These are phyloP conservation scores for Struthidea cinerea DNA, from an alignment of 2,113 vertebrate species.

Conservation along the genomic window DNA sequence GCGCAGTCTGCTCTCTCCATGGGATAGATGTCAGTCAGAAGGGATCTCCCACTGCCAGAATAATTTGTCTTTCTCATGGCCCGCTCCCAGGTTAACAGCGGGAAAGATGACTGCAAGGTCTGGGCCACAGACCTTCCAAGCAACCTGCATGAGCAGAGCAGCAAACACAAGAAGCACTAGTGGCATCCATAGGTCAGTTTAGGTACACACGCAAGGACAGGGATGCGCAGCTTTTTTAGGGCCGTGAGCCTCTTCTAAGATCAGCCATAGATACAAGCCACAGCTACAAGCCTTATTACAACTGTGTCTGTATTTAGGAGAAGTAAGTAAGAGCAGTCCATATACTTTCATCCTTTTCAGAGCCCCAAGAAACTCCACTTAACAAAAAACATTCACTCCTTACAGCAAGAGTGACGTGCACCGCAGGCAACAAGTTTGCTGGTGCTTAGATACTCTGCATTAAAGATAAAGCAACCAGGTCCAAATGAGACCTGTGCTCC, in stretches of 20 bases:
- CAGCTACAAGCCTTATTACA: not conserved
- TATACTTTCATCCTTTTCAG: not conserved
- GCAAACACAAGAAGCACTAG: not conserved
- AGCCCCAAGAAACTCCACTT: not conserved
- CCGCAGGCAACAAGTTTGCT: not conserved
- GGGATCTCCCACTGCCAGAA: not conserved
- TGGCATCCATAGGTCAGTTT: not conserved
- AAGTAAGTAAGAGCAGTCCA: not conserved
- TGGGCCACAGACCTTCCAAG: not conserved
- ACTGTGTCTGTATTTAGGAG: not conserved
- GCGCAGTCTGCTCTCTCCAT: not conserved
- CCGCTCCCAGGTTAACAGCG: not conserved
- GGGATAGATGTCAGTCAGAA: not conserved
- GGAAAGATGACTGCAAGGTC: not conserved
- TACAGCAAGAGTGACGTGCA: accelerated
- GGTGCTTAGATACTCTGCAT: not conserved
- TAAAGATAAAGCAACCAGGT: not conserved
- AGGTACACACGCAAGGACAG: not conserved
- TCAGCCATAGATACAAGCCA: not conserved
- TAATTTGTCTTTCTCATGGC: slow-evolving; percentile 10
- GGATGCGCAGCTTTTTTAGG: not conserved
- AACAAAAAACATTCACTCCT: not conserved
- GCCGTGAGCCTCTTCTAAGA: not conserved
- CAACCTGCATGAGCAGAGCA: not conserved
- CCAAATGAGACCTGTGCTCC: not conserved